Evolutionary conservation across 1,140 invertebrate species (phyloP), one percentile per base, ranked within the genome.

Genomic region (Brachionus asplanchnoidis): DNA sequence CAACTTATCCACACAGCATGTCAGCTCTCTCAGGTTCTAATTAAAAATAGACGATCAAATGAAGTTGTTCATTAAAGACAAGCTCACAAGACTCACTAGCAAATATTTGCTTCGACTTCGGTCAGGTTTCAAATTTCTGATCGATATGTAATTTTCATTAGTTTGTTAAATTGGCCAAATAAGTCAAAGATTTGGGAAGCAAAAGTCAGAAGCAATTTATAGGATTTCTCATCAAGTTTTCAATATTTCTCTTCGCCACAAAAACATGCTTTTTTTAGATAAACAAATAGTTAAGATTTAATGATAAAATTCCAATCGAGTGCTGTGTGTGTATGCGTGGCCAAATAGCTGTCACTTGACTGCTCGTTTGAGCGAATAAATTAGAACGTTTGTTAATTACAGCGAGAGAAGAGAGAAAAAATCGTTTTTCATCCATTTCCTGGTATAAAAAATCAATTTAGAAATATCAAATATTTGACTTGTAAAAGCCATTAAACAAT

Each of bases 81-180:
- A 44, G 3, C 28, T 5, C 32, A 36, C n/a, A 73, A 73, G 32
- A 73, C 40, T 9, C 17, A 42, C 14, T 11, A 40, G 40, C 32
- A 73, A 20, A 73, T 20, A 73, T 20, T 42, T 20, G 36, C n/a
- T 23, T 42, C 36, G 11, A 40, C 28, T n/a, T 40, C 14, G 32
- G 32, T 42, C 36, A 42, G 17, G 68, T 73, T 73, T 73, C 68
- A 9, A 40, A 40, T 68, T 68, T 68, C 66, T 68, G 66, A 68
- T 68, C 66, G 66, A 73, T 73, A 73, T 73, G 68, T 44, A 73
- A 73, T 73, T 73, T 73, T 73, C 36, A 42, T 68, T 68, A 68
- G 66, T 20, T 73, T 73, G 68, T 73, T 73, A 73, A 73, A 73
- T 73, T 42, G 23, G 23, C 1, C 68, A 73, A 73, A 42, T 73